Evolutionary conservation across 1,140 invertebrate genomes (phyloP).

Genomic region (Bombus affinis): DNA sequence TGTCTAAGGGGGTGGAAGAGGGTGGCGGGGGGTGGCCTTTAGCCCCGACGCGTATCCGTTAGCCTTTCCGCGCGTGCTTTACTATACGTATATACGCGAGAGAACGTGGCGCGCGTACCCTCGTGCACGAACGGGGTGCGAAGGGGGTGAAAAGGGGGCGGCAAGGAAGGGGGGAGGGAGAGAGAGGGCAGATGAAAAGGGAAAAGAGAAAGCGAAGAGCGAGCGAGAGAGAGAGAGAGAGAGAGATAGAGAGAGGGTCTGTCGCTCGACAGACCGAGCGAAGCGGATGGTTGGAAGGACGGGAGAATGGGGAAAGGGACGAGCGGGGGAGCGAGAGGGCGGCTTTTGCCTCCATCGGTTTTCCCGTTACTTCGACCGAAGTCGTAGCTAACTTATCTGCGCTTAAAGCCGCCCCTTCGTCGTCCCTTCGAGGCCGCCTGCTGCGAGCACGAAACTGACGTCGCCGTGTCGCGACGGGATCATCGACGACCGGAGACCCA

Average conservation of each 20-base stretch:
- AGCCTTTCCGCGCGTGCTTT: conserved; percentile 44
- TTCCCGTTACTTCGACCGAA: conserved; percentile 53
- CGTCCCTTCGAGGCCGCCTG: conserved; percentile 45
- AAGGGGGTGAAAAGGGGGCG: background rate
- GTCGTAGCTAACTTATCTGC: conserved; percentile 52
- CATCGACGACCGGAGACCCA: background rate
- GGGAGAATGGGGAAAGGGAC: too few relatives aligned
- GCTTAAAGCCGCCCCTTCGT: conserved; percentile 51
- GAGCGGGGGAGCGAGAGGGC: background rate
- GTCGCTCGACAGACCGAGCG: background rate
- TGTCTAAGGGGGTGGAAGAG: background rate
- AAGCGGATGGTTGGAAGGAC: background rate
- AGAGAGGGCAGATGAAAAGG: too few relatives aligned
- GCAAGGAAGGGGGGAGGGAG: background rate
- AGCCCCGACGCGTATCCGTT: conserved; percentile 40
- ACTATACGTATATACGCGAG: background rate
- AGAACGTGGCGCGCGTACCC: conserved; percentile 12
- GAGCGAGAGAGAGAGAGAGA: too few relatives aligned
- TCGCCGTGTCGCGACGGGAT: conserved; percentile 47
- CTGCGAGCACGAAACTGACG: conserved; percentile 53
- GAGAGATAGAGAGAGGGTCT: background rate
- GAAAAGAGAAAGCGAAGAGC: too few relatives aligned
- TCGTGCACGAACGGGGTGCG: background rate
- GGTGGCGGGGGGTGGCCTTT: conserved; percentile 11
- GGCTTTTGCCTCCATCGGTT: conserved; percentile 42